A percentile compares a stretch with the other conserved stretches of the same genome.
Evolutionary conservation across 2,113 vertebrate genomes (phyloP).

Genomic region (Gorsachius goisagi): DNA sequence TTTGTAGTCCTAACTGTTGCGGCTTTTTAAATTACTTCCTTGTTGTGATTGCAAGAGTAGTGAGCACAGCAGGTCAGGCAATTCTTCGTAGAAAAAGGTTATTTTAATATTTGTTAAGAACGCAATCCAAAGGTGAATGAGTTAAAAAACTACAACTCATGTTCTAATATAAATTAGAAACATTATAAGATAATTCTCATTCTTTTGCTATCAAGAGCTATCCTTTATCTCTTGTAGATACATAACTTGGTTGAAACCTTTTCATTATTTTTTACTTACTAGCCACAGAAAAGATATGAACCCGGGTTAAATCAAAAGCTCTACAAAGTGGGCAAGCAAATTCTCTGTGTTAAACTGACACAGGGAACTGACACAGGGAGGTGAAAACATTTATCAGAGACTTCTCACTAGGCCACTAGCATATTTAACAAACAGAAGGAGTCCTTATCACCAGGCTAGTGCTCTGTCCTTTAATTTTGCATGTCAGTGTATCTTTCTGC

Average conservation of each 20-base stretch:
- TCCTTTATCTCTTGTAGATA: not conserved
- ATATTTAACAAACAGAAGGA: not conserved
- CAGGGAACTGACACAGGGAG: not conserved
- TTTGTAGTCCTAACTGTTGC: not conserved
- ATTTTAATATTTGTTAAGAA: not conserved
- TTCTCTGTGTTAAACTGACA: not conserved
- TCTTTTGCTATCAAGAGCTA: not conserved
- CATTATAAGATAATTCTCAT: not conserved
- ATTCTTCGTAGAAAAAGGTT: not conserved
- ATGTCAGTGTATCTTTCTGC: not conserved
- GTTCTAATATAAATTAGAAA: not conserved
- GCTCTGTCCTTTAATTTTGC: not conserved
- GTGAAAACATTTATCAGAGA: not conserved
- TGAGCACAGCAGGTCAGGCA: not conserved
- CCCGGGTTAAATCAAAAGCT: not conserved
- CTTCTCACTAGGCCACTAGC: not conserved
- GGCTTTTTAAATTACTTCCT: not conserved
- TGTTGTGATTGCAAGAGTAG: not conserved
- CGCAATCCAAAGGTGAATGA: not conserved
- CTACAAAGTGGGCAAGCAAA: not conserved
- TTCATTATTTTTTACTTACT: not conserved
- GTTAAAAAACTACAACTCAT: not conserved
- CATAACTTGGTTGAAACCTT: not conserved
- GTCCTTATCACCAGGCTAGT: not conserved
- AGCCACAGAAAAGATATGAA: not conserved